Evolutionary conservation across 2,797 vertebrate species (phyloP), one percentile per base, ranked within the genome.

Genomic region (Diglossa cyanea): DNA sequence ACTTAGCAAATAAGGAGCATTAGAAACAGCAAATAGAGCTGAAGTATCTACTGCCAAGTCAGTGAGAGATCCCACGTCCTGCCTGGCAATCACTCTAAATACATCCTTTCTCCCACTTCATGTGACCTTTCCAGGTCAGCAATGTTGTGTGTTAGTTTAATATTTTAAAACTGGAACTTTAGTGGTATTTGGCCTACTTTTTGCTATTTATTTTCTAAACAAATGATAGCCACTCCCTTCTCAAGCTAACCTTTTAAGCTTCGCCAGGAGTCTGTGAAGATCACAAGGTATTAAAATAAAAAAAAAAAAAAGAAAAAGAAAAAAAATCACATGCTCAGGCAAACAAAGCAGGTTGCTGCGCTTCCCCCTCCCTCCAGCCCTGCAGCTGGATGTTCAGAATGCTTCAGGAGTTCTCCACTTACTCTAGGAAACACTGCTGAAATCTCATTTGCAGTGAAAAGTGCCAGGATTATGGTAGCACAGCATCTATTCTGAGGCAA

Each of bases 201-300:
- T 94, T 91, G 28, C 81, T 96, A 48, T 96, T 96, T 97, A 95
- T 96, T 96, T 97, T 96, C 94, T 96, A 96, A 97, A 94, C 89
- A 96, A 96, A 94, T 39, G 75, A 24, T 84, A 89, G 79, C 74
- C 89, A 83, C 94, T 96, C 94, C 92, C 79, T 95, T 55, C 71
- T 86, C 68, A 40, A 75, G 35, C 23, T 45, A 92, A 72, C 82
- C 90, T 96, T 95, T 96, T 68, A 96, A 95, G 91, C 66, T 50
- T 86, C 0, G 94, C 95, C 94, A 96, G 85, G 51, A 93, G 70
- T 54, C 85, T 86, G 61, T 20, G 73, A 91, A 91, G 94, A 96
- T 96, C 94, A 93, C 89, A 92, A 91, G 82, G 91, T 95, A 92
- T 75, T 23, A 5, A 5, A 19, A 18, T 18, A 54, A 53, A 62